Percentiles rank a stretch among this genome's conserved stretches.
phyloP scores from a whole-genome alignment of 2,797 vertebrate genomes.

The Antrozous pallidus region DNA sequence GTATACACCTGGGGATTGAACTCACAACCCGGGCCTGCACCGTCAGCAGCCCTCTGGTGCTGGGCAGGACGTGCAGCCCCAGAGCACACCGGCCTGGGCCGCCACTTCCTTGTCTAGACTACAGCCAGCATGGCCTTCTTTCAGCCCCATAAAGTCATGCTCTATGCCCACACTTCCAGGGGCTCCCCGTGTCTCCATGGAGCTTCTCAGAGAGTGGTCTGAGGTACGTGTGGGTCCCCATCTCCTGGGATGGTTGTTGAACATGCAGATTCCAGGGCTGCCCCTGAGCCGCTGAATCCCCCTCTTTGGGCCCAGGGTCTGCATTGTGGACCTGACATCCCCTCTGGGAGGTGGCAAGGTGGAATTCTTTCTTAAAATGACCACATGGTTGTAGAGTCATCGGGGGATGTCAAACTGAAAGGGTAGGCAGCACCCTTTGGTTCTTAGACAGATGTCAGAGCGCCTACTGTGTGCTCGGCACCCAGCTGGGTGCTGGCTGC shows the following conservation, averaged over 20 bases:
- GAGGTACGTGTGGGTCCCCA: not conserved
- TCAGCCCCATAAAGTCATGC: not conserved
- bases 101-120: no score
- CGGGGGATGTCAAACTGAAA: fast-evolving
- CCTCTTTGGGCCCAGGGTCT: not conserved
- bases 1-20: no score
- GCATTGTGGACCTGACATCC: not conserved
- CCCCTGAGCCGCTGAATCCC: not conserved
- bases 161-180: not conserved
- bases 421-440: not conserved
- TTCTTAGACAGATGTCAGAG: not conserved
- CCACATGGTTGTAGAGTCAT: not conserved
- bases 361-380: not conserved
- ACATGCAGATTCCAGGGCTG: not conserved
- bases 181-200: not conserved
- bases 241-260: not conserved
- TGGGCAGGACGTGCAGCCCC: not conserved
- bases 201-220: not conserved
- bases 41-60: not conserved
- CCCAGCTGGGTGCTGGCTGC: not conserved
- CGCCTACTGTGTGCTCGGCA: not conserved
- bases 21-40: not conserved
- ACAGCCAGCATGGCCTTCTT: not conserved
- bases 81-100: not conserved
- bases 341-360: not conserved